Evolutionary conservation across 2,888 invertebrate genomes (phyloP), one percentile per base, ranked within the genome.

Genomic region (Dasysyrphus albostriatus): DNA sequence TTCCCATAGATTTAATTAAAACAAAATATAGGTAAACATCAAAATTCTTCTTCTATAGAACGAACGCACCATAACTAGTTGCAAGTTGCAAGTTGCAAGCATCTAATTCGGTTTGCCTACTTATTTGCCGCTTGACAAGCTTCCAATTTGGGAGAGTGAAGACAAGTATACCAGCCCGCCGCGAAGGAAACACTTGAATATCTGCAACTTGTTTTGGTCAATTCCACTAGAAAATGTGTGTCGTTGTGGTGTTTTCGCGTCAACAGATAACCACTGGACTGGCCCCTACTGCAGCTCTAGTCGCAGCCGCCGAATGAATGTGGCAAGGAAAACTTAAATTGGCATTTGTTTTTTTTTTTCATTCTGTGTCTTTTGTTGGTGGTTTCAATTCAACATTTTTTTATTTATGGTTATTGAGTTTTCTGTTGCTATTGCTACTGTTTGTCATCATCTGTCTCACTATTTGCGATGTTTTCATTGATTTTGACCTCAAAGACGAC

Each of bases 51-150:
- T 59, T 39, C 14, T 9, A n/a, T 29, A 24, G 14, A 61, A 61
- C 24, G 14, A 61, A 61, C 24, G 8, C 37, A 61, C 37, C 59
- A 39, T 24, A 39, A 42, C 39, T 24, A 61, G 24, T 24, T n/a
- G n/a, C n/a, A n/a, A n/a, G 61, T 42, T 42, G 61, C 61, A 39
- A 12, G 39, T 61, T 39, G 34, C 8, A 47, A 9, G 14, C 24
- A 61, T 19, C 61, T 39, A 42, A 61, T 61, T 61, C 61, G 39
- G 61, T 61, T 61, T 61, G 42, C 61, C 61, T 61, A 42, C 61
- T 61, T 61, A 61, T 61, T 61, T 42, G 61, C 61, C 16, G 61
- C 61, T 61, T 61, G 61, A 61, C 61, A 61, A 61, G 61, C 61
- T 61, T 39, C 61, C 42, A 61, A 42, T 61, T 61, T 9, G 42